Base-by-base conservation (phyloP, 2,888 invertebrate species). In the Oligia latruncula region DNA sequence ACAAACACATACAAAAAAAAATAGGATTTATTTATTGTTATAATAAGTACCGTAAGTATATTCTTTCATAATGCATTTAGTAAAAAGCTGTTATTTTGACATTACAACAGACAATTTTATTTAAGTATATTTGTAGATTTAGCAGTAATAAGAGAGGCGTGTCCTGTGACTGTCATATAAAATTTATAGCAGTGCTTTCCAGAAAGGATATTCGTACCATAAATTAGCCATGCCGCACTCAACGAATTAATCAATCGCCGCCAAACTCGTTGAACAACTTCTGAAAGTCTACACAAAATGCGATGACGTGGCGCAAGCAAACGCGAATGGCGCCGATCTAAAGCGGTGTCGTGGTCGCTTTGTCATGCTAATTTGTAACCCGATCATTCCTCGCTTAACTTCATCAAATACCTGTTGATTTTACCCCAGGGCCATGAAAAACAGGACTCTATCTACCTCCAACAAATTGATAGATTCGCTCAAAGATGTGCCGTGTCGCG, bases 291-390 rank as follows among this genome's bases (percentile, higher is more conserved):
- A 82, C 71, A 86, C 86, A 72, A 84, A 88, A 86, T 79, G 60
- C 74, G 87, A 88, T 87, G 88, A 83, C 87, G 78, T 82, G 77
- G 84, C 83, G 82, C 80, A 85, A 87, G 52, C 79, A 84, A 78
- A 88, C 76, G 77, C 74, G 80, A 85, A 78, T 84, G 66, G 76
- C 83, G 83, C 83, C 80, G 84, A 86, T 80, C 82, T 71, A 87
- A 89, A 87, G 82, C 80, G 78, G 72, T 88, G 83, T 89, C 89
- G 87, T 81, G 82, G 88, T 60, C 78, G 88, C 92, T 93, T 93
- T 93, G 92, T 92, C 88, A 93, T 93, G 93, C 89, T 92, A 93
- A 93, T 93, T 91, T 90, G 92, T 90, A 91, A 90, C 90, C 87
- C 81, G 91, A 91, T 92, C 90, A 90, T 84, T 87, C 85, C 84